Percentiles rank a stretch among this genome's conserved stretches.
Evolutionary conservation across 2,888 invertebrate genomes (phyloP).

Genomic region (Macropis europaea): DNA sequence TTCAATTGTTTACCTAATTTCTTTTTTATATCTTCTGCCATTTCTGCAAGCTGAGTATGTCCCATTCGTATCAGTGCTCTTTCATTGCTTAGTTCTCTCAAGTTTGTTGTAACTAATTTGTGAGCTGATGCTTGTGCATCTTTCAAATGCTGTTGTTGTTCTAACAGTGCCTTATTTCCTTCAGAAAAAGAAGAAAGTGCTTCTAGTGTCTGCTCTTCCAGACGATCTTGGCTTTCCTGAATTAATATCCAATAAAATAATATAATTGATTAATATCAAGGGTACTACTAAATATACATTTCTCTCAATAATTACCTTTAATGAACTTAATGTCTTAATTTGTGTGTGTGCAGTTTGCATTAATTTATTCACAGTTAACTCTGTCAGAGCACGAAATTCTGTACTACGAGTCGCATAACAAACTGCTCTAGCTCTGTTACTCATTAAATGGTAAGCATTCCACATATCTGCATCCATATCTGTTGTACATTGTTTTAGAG

Average conservation of each 20-base stretch:
- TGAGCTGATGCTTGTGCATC: slow-evolving; percentile 81
- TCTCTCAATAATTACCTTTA: slow-evolving; percentile 76
- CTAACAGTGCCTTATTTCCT: slow-evolving; percentile 80
- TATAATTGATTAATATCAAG: background rate
- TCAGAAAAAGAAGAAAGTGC: slow-evolving; percentile 78
- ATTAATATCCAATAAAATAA: background rate
- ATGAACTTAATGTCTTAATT: slow-evolving; percentile 78
- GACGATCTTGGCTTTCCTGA: slow-evolving; percentile 80
- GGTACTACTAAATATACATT: background rate
- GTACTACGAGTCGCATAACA: slow-evolving; percentile 84
- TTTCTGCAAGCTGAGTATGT: slow-evolving; percentile 81
- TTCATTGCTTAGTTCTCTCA: slow-evolving; percentile 82
- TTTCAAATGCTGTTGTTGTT: slow-evolving; percentile 82
- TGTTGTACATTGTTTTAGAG: slow-evolving; percentile 83
- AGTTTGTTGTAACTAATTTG: slow-evolving; percentile 81
- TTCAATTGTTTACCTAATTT: slow-evolving; percentile 80
- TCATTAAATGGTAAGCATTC: slow-evolving; percentile 86
- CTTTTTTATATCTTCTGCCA: slow-evolving; percentile 82
- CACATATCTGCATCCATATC: slow-evolving; percentile 85
- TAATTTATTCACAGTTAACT: slow-evolving; percentile 84
- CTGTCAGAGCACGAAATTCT: slow-evolving; percentile 85
- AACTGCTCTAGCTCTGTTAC: slow-evolving; percentile 85
- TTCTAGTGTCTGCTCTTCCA: slow-evolving; percentile 79
- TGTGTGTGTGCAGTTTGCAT: slow-evolving; percentile 82
- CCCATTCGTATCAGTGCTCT: slow-evolving; percentile 83